A percentile compares a stretch with the other conserved stretches of the same genome.
Conservation (phyloP, 2,888 invertebrate species). For the Andricus curvator region DNA sequence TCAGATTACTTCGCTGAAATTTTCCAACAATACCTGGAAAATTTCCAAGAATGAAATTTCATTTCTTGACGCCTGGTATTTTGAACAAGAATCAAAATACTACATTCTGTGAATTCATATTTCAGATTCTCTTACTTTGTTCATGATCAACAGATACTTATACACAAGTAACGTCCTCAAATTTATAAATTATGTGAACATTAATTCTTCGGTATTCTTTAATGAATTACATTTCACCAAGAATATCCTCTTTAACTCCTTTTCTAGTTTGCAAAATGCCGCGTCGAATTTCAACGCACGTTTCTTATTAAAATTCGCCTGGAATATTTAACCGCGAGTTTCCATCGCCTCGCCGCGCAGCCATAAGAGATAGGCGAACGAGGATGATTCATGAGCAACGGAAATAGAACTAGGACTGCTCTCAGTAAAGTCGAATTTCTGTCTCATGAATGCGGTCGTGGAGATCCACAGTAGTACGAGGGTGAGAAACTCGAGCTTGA, state of each 20-base stretch:
- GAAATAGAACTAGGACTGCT: slow-evolving; percentile 72
- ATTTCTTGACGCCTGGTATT: background rate
- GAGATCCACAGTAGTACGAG: slow-evolving; percentile 61
- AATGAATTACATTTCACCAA: background rate
- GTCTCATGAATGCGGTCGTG: slow-evolving; percentile 54
- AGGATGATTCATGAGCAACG: slow-evolving; percentile 75
- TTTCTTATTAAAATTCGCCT: slow-evolving; percentile 8
- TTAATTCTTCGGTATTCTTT: background rate
- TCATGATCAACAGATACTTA: background rate
- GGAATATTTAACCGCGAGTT: slow-evolving; percentile 30
- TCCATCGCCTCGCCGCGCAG: slow-evolving; percentile 38
- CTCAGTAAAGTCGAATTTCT: slow-evolving; percentile 61
- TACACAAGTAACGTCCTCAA: too few relatives aligned
- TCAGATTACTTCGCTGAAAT: background rate
- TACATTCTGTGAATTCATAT: background rate
- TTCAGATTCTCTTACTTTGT: background rate
- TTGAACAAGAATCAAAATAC: background rate
- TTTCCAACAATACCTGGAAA: background rate
- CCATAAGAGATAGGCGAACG: slow-evolving; percentile 67
- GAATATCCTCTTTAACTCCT: background rate
- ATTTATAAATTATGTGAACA: background rate
- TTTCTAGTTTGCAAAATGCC: background rate
- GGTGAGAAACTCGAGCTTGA: slow-evolving; percentile 62
- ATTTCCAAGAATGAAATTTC: background rate
- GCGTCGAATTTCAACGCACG: background rate